Evolutionary conservation across 53 echinoderm and acorn worm genomes (phyloP), one percentile per base, ranked within the genome.

Genomic region (Patiria pectinifera): DNA sequence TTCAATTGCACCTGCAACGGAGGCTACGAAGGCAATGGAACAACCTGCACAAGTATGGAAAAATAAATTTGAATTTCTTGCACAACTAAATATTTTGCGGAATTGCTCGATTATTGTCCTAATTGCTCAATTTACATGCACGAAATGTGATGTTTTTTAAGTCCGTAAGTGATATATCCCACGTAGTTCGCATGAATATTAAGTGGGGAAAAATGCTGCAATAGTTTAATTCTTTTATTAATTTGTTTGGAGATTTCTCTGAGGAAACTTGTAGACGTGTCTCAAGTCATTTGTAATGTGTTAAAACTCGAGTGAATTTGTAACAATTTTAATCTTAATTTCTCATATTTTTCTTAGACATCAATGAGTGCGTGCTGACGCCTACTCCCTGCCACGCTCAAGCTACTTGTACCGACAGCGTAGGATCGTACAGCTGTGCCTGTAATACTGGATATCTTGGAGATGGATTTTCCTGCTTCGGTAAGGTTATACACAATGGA

Each of bases 401-500:
- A n/a, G 90, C 95, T 2, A 71, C 61, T 11, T 95, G 95, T 60
- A 60, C 63, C 10, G 89, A 95, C 62, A 89, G 58, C 48, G 69
- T 46, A 18, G 95, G 95, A 1, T 89, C 92, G 0, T 95, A 84
- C n/a, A 58, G 43, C 23, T 95, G 95, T 69, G 58, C 71, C 21
- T 95, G 95, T 24, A 12, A 25, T 6, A 22, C 21, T 48, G 95
- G 95, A 4, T 95, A 25, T 66, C 59, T 66, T 19, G 95, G 95
- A n/a, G 85, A 95, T 90, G 95, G 85, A 9, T 48, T 84, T 12
- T 72, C 59, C 10, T 93, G 93, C 83, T 96, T 95, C n/a, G 85
- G 96, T 69, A 96, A 95, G 82, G 95, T 94, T 24, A 85, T 35
- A 11, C 94, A 95, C 75, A 91, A 93, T 83, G 16, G 35, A 60